Percentiles rank a stretch among this genome's conserved stretches.
phyloP scores from a whole-genome alignment of 2,113 vertebrate genomes.

The Colius striatus region DNA sequence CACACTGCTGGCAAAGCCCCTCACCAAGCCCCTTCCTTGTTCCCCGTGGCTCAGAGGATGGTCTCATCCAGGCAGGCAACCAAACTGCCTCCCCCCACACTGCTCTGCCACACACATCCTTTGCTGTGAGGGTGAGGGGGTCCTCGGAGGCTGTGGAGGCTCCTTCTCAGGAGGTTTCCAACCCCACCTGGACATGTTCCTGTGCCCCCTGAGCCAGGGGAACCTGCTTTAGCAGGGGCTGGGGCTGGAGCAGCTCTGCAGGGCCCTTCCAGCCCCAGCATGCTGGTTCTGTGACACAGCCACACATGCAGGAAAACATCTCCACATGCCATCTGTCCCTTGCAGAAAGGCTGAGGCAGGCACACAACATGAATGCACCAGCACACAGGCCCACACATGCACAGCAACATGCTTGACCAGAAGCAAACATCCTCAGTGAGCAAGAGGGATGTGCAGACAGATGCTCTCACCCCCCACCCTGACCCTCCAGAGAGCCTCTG shows the following conservation, averaged over 20 bases:
- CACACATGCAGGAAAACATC: background rate
- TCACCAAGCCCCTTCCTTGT: background rate
- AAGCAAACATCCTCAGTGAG: background rate
- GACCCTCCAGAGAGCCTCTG: background rate
- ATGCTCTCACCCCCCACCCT: background rate
- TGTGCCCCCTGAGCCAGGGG: too few species aligned
- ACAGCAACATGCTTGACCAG: background rate
- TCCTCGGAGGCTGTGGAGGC: too few species aligned
- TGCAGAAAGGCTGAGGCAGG: background rate
- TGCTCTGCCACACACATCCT: background rate
- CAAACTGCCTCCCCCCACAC: background rate
- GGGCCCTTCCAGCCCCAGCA: too few species aligned
- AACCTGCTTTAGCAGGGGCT: too few species aligned
- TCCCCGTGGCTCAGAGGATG: background rate
- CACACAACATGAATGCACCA: background rate
- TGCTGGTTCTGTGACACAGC: background rate
- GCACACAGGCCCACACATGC: background rate
- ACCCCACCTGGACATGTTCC: too few species aligned
- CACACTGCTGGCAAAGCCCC: background rate
- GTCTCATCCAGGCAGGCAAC: background rate
- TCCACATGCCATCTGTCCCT: accelerated
- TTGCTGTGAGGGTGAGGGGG: too few species aligned
- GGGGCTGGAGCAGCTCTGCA: too few species aligned
- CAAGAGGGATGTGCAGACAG: background rate
- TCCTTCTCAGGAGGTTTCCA: too few species aligned